Conservation (phyloP, 2,113 vertebrate genomes). For the Heloderma charlesbogerti region DNA sequence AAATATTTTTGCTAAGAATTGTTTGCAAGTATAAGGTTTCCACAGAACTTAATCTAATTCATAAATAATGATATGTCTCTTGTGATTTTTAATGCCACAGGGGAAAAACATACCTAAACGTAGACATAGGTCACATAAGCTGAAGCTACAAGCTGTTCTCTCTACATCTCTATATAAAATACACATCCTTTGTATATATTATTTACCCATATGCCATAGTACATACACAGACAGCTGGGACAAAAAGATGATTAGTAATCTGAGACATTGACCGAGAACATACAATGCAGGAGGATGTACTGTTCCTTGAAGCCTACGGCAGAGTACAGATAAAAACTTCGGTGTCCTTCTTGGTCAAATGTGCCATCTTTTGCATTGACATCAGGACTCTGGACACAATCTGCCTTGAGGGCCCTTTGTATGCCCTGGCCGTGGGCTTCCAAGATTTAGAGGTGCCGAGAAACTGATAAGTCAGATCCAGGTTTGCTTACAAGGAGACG, state of each 20-base stretch:
- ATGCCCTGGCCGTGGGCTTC: too few relatives aligned
- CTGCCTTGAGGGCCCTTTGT: not conserved
- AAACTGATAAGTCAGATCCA: too few relatives aligned
- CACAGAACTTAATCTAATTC: slow-evolving; percentile 7
- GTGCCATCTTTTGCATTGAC: not conserved
- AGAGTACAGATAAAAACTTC: not conserved
- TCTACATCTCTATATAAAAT: not conserved
- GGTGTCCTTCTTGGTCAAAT: not conserved
- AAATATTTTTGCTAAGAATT: not conserved
- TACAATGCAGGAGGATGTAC: not conserved
- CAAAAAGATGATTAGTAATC: slow-evolving; percentile 9
- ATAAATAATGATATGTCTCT: not conserved
- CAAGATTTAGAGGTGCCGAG: too few relatives aligned
- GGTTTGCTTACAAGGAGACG: too few relatives aligned
- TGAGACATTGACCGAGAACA: not conserved
- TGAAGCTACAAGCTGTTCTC: slow-evolving; percentile 2
- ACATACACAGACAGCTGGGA: not conserved
- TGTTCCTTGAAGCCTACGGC: not conserved
- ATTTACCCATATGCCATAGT: not conserved
- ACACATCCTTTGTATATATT: not conserved
- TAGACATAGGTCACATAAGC: not conserved
- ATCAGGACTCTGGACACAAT: not conserved
- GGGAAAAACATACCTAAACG: not conserved
- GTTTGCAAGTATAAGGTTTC: slow-evolving; percentile 17
- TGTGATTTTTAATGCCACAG: not conserved